Evolutionary conservation across 2,888 invertebrate species (phyloP).

Genomic region (Myathropa florea): DNA sequence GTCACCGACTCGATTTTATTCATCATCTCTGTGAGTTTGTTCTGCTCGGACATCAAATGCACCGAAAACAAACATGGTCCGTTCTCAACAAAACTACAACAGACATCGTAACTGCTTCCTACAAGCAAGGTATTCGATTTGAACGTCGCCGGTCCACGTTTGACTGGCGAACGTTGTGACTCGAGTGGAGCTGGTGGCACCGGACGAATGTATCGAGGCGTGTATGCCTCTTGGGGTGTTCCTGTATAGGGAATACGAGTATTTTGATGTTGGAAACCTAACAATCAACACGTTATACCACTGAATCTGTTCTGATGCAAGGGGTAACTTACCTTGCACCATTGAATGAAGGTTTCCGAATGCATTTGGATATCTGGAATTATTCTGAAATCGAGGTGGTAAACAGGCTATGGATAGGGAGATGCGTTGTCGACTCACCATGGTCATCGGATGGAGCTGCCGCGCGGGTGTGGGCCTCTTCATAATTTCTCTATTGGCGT

Average conservation of each 20-base stretch:
- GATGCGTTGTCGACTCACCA: slow-evolving; percentile 7
- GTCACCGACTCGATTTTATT: slow-evolving; percentile 85
- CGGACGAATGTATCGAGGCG: slow-evolving; percentile 53
- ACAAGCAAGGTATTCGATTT: slow-evolving; percentile 81
- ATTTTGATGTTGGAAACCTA: slow-evolving; percentile 72
- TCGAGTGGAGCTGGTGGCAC: slow-evolving; percentile 59
- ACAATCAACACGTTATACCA: neutral
- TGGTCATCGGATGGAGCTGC: slow-evolving; percentile 33
- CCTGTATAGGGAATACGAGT: slow-evolving; percentile 73
- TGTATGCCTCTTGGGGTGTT: slow-evolving; percentile 31
- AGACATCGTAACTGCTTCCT: slow-evolving; percentile 85
- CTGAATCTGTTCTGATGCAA: neutral
- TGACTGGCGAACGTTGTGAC: slow-evolving; percentile 36
- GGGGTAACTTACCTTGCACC: slow-evolving; percentile 70
- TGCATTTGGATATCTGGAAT: slow-evolving; percentile 70
- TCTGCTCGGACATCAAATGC: slow-evolving; percentile 85
- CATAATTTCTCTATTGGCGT: slow-evolving; percentile 50
- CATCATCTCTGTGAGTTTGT: slow-evolving; percentile 86
- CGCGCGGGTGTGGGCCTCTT: slow-evolving; percentile 32
- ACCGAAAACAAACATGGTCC: slow-evolving; percentile 90
- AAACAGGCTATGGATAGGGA: neutral
- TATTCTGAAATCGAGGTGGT: slow-evolving; percentile 5
- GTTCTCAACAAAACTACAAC: slow-evolving; percentile 89
- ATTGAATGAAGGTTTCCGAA: slow-evolving; percentile 72
- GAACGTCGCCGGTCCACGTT: slow-evolving; percentile 76